Conservation (phyloP, 2,797 vertebrate species). For the Acrossocheilus fasciatus region DNA sequence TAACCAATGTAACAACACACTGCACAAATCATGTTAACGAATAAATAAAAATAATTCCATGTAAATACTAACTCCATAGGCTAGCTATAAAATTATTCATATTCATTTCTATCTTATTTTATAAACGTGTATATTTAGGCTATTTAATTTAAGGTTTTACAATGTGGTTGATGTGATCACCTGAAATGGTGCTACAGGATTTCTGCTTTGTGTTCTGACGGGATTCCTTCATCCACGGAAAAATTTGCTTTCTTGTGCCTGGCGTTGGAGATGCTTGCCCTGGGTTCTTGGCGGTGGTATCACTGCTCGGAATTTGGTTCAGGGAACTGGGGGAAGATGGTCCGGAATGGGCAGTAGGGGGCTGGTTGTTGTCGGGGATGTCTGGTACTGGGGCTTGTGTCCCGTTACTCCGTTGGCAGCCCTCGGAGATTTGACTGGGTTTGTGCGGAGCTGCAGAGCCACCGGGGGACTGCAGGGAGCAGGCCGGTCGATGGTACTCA, state of each 20-base stretch:
- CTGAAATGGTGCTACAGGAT: slow-evolving; percentile 95
- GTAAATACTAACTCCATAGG: background rate
- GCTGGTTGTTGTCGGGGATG: slow-evolving; percentile 76
- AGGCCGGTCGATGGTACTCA: slow-evolving; percentile 95
- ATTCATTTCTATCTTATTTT: background rate
- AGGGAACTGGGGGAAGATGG: slow-evolving; percentile 83
- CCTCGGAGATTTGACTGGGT: slow-evolving; percentile 89
- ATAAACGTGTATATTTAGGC: background rate
- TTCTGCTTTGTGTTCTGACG: slow-evolving; percentile 98
- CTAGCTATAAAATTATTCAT: background rate
- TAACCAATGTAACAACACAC: background rate
- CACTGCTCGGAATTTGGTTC: slow-evolving; percentile 87
- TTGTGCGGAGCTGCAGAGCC: slow-evolving; percentile 88
- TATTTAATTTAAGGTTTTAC: background rate
- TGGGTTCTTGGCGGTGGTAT: slow-evolving; percentile 82
- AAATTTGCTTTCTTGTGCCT: slow-evolving; percentile 91
- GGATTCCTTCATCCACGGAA: slow-evolving; percentile 99
- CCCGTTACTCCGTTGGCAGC: slow-evolving; percentile 88
- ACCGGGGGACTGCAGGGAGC: slow-evolving; percentile 93
- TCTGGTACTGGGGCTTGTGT: slow-evolving; percentile 75
- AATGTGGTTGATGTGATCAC: slow-evolving; percentile 69
- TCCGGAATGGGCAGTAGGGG: slow-evolving; percentile 79
- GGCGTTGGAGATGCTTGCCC: slow-evolving; percentile 87
- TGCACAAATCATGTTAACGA: background rate
- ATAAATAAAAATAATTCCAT: background rate